Conservation (phyloP, 1,140 invertebrate genomes). For the Nasonia longicornis region DNA sequence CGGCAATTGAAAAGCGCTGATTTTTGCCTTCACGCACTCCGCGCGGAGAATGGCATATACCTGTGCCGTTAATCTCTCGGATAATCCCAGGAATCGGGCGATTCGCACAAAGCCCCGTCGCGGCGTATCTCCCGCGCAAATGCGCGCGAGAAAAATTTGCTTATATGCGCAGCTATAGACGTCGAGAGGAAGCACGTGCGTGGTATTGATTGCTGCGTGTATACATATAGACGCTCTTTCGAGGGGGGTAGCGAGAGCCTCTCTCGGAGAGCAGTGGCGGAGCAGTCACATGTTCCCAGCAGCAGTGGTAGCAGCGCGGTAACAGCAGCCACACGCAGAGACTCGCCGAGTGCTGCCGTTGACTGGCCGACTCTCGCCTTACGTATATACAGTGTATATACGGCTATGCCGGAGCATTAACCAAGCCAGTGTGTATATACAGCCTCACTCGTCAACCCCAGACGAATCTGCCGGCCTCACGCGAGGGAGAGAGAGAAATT, state of each 20-base stretch:
- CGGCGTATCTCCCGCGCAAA: not conserved
- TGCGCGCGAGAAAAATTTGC: not conserved
- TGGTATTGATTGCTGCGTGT: not conserved
- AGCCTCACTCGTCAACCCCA: not conserved
- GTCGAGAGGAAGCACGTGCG: not conserved
- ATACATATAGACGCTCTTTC: not conserved
- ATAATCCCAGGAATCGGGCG: constrained; percentile 19
- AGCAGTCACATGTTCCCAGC: not conserved
- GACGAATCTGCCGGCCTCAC: not conserved
- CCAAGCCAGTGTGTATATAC: not conserved
- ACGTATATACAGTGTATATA: not conserved
- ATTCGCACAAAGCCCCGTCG: not conserved
- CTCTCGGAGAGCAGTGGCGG: no score
- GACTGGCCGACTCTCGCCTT: not conserved
- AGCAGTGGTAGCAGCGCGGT: not conserved
- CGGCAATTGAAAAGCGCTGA: constrained; percentile 27
- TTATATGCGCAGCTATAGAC: not conserved
- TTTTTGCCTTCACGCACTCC: constrained; percentile 5
- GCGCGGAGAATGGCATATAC: not conserved
- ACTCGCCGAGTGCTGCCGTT: not conserved
- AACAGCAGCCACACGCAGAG: not conserved
- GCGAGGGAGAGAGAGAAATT: not conserved
- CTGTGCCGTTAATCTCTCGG: constrained; percentile 21
- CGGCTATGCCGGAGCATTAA: not conserved
- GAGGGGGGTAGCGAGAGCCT: not conserved